Evolutionary conservation across 2,797 vertebrate species (phyloP).

Genomic region (Liasis olivaceus): DNA sequence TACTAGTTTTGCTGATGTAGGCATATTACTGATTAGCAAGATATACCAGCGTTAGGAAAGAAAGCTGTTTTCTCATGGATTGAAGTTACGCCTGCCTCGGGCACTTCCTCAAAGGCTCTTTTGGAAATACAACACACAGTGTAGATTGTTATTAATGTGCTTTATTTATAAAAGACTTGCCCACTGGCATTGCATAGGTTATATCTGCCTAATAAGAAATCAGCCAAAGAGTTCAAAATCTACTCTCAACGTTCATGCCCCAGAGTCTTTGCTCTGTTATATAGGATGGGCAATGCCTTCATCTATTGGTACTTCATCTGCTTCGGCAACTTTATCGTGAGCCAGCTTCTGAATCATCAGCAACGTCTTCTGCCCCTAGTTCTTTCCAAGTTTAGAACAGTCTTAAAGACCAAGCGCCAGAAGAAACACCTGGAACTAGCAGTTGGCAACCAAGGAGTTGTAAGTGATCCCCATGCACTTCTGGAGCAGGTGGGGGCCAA

Average conservation of each 20-base stretch:
- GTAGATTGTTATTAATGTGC: not conserved
- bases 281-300: not conserved
- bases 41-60: not conserved
- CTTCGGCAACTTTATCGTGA: too few relatives aligned
- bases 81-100: not conserved
- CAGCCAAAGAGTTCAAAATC: too few relatives aligned
- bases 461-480: not conserved
- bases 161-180: not conserved
- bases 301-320: not conserved
- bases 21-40: not conserved
- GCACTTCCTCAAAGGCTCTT: not conserved
- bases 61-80: not conserved
- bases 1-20: not conserved
- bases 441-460: not conserved
- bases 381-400: too few relatives aligned
- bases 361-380: not conserved
- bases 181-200: not conserved
- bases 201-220: too few relatives aligned
- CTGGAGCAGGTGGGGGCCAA: not conserved
- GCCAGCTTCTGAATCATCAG: not conserved
- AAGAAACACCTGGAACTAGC: not conserved
- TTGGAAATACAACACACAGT: not conserved
- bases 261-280: not conserved
- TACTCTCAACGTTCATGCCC: not conserved
- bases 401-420: not conserved